Percentiles rank a stretch among this genome's conserved stretches.
phyloP scores from a whole-genome alignment of 2,888 invertebrate genomes.

The Gerris lacustris region DNA sequence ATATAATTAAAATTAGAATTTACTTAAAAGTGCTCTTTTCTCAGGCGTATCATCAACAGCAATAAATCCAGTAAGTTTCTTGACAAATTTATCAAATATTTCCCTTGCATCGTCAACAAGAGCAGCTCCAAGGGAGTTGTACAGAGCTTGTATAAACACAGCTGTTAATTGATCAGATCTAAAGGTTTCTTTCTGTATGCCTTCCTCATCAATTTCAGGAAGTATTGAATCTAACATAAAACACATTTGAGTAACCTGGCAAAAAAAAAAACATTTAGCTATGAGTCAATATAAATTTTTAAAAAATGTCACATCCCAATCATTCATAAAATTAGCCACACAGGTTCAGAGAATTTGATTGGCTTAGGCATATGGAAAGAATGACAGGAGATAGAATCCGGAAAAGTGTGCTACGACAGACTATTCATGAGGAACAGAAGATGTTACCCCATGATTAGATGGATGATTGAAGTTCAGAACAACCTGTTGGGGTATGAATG shows the following conservation, averaged over 20 bases:
- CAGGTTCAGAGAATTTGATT: too few species aligned
- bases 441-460: too few species aligned
- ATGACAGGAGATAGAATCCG: too few species aligned
- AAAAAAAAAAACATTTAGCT: constrained; percentile 11
- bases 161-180: constrained; percentile 48
- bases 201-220: constrained; percentile 13
- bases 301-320: neutral
- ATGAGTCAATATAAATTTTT: neutral
- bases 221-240: constrained; percentile 61
- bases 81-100: constrained; percentile 63
- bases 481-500: too few species aligned
- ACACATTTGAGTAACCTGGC: constrained; percentile 65
- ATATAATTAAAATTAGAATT: constrained; percentile 24
- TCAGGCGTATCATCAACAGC: constrained; percentile 51
- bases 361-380: too few species aligned
- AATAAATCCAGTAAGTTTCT: constrained; percentile 58
- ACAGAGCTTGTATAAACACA: constrained; percentile 58
- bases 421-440: too few species aligned
- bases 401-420: too few species aligned
- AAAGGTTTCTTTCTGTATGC: constrained; percentile 8
- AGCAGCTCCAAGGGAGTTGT: constrained; percentile 71
- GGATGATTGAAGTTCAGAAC: too few species aligned
- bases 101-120: constrained; percentile 54
- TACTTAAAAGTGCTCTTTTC: constrained; percentile 51
- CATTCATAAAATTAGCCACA: neutral